These are phyloP conservation scores for Percopsis transmontana DNA, from an alignment of 2,113 vertebrate genomes.

Conservation along the genomic window DNA sequence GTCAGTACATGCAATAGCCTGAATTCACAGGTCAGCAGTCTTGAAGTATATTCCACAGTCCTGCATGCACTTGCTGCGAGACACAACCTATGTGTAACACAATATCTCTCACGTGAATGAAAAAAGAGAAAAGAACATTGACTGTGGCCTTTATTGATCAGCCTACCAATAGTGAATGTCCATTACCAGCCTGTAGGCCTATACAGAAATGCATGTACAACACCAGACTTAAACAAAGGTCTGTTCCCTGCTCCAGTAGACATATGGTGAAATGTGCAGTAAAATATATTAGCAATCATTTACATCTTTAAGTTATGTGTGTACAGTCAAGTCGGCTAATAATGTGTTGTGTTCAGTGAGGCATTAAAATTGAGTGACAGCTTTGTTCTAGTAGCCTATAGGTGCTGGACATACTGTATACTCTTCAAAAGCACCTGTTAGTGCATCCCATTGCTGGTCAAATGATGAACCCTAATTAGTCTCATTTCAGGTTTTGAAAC, in stretches of 20 bases:
- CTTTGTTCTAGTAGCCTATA: no score
- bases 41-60: no score
- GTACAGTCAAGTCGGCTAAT: no score
- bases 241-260: no score
- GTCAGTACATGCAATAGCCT: conserved; percentile 9
- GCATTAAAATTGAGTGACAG: no score
- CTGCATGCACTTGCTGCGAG: background rate
- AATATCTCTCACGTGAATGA: conserved; percentile 34
- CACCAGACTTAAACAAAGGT: conserved; percentile 62
- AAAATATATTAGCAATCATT: no score
- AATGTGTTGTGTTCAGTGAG: no score
- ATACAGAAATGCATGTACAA: conserved; percentile 47
- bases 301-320: no score
- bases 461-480: conserved; percentile 11
- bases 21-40: background rate
- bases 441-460: conserved; percentile 19
- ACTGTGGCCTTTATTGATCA: conserved; percentile 68
- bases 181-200: conserved; percentile 64
- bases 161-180: conserved; percentile 68
- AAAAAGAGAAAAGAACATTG: conserved; percentile 40
- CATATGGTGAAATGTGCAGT: no score
- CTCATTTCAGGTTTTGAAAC: background rate
- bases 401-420: no score
- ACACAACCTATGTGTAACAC: conserved; percentile 33
- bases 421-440: conserved; percentile 60